A percentile compares a stretch with the other conserved stretches of the same genome.
phyloP scores from a whole-genome alignment of 2,888 invertebrate genomes.

The Trilocha varians region DNA sequence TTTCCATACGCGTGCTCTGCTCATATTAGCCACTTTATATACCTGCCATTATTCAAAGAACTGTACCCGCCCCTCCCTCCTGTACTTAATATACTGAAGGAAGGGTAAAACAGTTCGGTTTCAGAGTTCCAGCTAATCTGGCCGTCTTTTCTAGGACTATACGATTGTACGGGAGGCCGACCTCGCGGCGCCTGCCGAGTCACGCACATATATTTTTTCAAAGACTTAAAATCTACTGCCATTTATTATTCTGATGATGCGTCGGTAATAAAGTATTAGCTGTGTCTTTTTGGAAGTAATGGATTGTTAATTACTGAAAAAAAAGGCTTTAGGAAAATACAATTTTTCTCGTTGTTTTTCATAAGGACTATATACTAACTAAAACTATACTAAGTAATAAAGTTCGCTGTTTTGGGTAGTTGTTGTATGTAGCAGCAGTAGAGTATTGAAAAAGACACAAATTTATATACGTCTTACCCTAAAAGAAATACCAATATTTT shows the following conservation, averaged over 20 bases:
- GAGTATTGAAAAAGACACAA: too few species aligned
- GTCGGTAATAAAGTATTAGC: slow-evolving; percentile 17
- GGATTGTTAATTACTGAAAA: too few species aligned
- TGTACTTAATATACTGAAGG: slow-evolving; percentile 10
- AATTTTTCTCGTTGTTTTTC: too few species aligned
- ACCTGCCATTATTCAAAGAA: slow-evolving; percentile 36
- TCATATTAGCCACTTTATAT: slow-evolving; percentile 65
- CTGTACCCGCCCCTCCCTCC: slow-evolving; percentile 18
- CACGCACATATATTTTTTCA: slow-evolving; percentile 66
- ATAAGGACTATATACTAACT: too few species aligned
- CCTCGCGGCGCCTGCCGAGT: slow-evolving; percentile 68
- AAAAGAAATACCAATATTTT: too few species aligned
- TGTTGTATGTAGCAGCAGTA: too few species aligned
- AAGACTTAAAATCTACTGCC: slow-evolving; percentile 48
- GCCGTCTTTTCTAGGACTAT: slow-evolving; percentile 52
- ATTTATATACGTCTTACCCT: too few species aligned
- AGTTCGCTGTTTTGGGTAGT: too few species aligned
- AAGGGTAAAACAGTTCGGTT: slow-evolving; percentile 28
- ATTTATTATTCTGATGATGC: slow-evolving; percentile 28
- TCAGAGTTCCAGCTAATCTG: slow-evolving; percentile 35
- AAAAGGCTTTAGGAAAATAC: too few species aligned
- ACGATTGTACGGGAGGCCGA: slow-evolving; percentile 57
- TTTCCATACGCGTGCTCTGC: slow-evolving; percentile 70
- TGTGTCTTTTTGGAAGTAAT: too few species aligned
- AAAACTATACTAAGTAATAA: too few species aligned